A percentile compares a stretch with the other conserved stretches of the same genome.
Evolutionary conservation across 2,113 vertebrate genomes (phyloP).

Genomic region (Ochotona princeps): DNA sequence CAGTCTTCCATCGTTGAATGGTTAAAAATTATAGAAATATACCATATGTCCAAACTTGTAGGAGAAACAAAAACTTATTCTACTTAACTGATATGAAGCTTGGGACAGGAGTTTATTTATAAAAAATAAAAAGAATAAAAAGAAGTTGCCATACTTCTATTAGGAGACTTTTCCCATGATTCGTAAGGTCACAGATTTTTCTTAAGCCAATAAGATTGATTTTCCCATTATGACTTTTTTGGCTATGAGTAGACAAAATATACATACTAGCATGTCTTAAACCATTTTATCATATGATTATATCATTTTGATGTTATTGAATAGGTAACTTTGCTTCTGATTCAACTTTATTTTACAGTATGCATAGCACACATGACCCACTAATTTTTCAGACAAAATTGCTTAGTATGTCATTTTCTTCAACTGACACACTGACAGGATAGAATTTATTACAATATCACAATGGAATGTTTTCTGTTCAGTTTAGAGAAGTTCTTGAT

Average conservation of each 20-base stretch:
- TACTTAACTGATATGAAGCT: neutral
- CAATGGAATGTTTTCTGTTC: neutral
- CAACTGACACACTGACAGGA: neutral
- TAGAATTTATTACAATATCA: constrained; percentile 15
- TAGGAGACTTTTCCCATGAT: neutral
- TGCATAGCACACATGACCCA: neutral
- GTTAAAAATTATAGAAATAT: neutral
- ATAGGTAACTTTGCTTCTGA: neutral
- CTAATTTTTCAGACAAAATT: neutral
- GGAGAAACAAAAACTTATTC: neutral
- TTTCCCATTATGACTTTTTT: neutral
- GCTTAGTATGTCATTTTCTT: neutral
- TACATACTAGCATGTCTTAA: neutral
- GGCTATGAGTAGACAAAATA: neutral
- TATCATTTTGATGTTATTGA: neutral
- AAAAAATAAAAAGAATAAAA: too few relatives aligned
- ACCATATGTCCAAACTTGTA: neutral
- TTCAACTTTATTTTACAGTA: neutral
- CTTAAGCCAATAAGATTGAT: neutral
- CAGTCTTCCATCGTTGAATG: neutral
- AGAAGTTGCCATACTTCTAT: too few relatives aligned
- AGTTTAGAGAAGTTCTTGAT: neutral
- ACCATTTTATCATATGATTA: neutral
- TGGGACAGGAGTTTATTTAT: too few relatives aligned
- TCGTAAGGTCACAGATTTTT: neutral